Conservation (phyloP, 2,797 vertebrate genomes). For the Forpus xanthops region DNA sequence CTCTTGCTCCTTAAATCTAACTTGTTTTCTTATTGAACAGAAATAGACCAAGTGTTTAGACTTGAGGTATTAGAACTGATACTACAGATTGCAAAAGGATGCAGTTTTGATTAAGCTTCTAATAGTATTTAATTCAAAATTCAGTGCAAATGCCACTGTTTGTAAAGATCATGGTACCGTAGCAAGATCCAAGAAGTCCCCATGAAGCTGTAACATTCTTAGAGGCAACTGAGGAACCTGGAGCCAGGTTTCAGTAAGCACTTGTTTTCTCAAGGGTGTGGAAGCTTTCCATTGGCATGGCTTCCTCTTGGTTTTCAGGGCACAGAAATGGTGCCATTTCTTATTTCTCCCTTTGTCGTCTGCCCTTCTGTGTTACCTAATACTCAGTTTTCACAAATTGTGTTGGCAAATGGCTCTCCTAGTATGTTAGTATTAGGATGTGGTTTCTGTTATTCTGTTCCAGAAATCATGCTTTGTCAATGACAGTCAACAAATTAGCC, state of each 20-base stretch:
- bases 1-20: neutral
- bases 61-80: neutral
- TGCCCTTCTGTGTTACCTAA: slow-evolving; percentile 62
- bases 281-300: slow-evolving; percentile 41
- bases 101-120: neutral
- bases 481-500: slow-evolving; percentile 55
- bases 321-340: neutral
- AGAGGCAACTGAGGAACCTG: neutral
- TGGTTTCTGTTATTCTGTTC: slow-evolving; percentile 57
- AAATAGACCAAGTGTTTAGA: neutral
- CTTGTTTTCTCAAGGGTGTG: slow-evolving; percentile 21
- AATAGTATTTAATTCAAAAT: neutral
- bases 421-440: slow-evolving; percentile 56
- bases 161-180: neutral
- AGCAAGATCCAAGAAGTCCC: neutral
- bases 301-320: slow-evolving; percentile 33
- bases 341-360: slow-evolving; percentile 47
- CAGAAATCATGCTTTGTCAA: slow-evolving; percentile 61
- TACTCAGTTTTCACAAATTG: slow-evolving; percentile 46
- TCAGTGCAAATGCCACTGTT: neutral
- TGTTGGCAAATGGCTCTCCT: slow-evolving; percentile 29
- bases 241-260: slow-evolving; percentile 7
- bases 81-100: neutral
- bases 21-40: neutral
- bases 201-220: neutral